Base-by-base conservation (phyloP, 1,140 invertebrate species). In the Meloidogyne hapla region DNA sequence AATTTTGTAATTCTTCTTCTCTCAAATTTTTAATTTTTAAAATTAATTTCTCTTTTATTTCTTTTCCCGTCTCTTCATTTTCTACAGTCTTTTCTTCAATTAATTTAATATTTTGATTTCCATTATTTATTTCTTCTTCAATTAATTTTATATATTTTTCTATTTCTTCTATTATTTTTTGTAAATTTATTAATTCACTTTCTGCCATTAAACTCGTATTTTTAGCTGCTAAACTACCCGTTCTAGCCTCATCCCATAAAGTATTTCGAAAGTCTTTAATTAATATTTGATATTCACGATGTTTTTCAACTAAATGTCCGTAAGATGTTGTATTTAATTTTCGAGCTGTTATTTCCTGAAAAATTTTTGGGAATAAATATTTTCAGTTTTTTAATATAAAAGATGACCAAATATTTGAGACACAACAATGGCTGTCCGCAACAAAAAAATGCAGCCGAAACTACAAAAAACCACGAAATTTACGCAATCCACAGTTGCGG, bases 301-400 rank as follows among this genome's bases (percentile, higher is more conserved):
- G 73, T 38, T 84, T 79, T 33, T 77, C 70, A 5, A 65, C 62
- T 28, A 86, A 69, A 21, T 69, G 72, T 56, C 87, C 75, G 71
- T 84, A 86, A 33, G 76, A 70, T 12, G 80, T 86, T 13, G 85
- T 81, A 72, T 86, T 84, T 42, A 86, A 73, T 65, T 87, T 86
- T 63, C 84, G 81, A 21, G 79, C 72, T 25, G 79, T 40, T 5
- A 86, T 85, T 33, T 82, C 71, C 69, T 80, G 0, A 33, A 33
- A 33, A 33, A 33, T 33, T 33, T 33, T n/a, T n/a, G n/a, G n/a
- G n/a, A n/a, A n/a, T n/a, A n/a, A n/a, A n/a, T n/a, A n/a, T n/a
- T n/a, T n/a, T n/a, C n/a, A n/a, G n/a, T n/a, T n/a, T n/a, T n/a
- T n/a, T n/a, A n/a, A n/a, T n/a, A n/a, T n/a, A n/a, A n/a, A n/a